Evolutionary conservation across 2,797 vertebrate genomes (phyloP), one percentile per base, ranked within the genome.

Genomic region (Trachops cirrhosus): DNA sequence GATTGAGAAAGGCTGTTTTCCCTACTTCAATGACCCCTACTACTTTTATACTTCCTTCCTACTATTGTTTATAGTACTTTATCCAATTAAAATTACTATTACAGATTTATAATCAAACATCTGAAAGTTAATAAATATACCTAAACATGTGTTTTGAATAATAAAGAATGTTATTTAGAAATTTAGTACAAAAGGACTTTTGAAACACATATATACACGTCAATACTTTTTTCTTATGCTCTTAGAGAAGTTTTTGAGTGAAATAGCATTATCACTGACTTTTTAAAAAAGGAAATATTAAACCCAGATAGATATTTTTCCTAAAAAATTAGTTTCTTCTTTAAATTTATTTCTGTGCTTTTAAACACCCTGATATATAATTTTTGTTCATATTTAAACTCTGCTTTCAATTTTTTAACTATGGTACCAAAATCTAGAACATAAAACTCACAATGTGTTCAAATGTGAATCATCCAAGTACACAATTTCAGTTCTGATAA

Each of bases 81-180:
- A 86, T 11, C 11, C 34, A 92, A 85, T 73, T 91, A 46, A 73
- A 97, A 82, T 83, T 83, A 54, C 22, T 54, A 37, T 26, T 52
- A 94, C 6, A 89, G 41, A 91, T 62, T 86, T 83, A 95, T 59
- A 95, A 91, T 75, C 32, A 83, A 93, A 91, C 18, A 94, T 64
- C 24, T 54, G 5, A 86, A 95, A 87, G 15, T 19, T 22, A 85
- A 57, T 64, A 64, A 87, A n/a, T 71, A 67, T 3, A 91, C 11
- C 62, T 88, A 80, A 88, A 77, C 11, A 91, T 94, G 0, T 73
- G 70, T 54, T 95, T 46, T 73, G 3, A 85, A 80, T 44, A 15
- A 78, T 15, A 91, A 0, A 24, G 32, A 74, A n/a, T 39, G 75
- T 50, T 90, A 39, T 41, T 92, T 73, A 93, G 48, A 90, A 75